Base-by-base conservation (phyloP, 2,113 vertebrate species). In the Trogon melanurus region DNA sequence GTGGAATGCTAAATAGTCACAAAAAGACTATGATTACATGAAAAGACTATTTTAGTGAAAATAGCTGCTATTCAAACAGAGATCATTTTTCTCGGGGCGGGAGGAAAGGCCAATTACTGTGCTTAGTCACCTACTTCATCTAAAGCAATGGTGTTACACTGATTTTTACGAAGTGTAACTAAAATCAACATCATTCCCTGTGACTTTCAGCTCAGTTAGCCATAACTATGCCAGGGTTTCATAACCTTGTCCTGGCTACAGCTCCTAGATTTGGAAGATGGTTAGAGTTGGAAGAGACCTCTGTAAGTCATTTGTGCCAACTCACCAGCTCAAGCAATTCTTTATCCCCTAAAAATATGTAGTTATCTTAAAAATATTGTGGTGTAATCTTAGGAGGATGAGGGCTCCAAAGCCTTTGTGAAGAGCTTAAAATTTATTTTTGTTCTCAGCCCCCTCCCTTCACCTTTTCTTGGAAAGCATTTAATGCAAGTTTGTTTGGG, bases 21-120 rank as follows among this genome's bases (percentile, higher is more conserved):
- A 95, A 94, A 88, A 95, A 85, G 57, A 18, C 69, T 88, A 60
- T 89, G 93, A 96, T 94, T 96, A 27, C 67, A 80, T 85, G 67
- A 88, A 90, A 94, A 83, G 75, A 74, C 64, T 88, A 85, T 93
- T 96, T 94, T 80, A 80, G 75, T 53, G 82, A 85, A 85, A 91
- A 91, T 94, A 83, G 69, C 89, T 94, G 64, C 87, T 94, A 78
- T 86, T 97, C 85, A 94, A 71, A 83, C 30, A 90, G 64, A 90
- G 60, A 88, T 85, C 19, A 4, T 86, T 71, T 36, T 36, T 36
- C 36, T 36, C 36, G 36, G 36, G 36, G 36, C 7, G 36, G 36
- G 36, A 9, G 36, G 36, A 36, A 17, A 8, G 56, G 44, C 38
- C 83, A 79, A 67, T 96, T 95, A 83, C 76, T 26, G 51, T 45